Conservation (phyloP, 2,888 invertebrate genomes). For the Andrena trimmerana region DNA sequence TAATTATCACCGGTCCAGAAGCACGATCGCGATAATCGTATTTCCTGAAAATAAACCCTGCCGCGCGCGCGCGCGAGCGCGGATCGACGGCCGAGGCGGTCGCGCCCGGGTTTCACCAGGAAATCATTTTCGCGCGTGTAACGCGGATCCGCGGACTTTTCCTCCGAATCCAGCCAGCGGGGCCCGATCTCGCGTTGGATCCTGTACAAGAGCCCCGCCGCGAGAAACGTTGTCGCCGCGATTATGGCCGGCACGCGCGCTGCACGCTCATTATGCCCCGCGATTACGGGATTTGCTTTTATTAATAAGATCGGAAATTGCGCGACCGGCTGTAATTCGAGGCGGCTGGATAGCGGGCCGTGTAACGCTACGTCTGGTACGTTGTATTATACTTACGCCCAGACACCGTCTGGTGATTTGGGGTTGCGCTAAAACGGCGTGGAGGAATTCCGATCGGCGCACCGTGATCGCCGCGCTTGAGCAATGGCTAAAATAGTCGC, state of each 20-base stretch:
- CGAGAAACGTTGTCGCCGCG: not conserved
- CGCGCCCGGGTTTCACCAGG: slow-evolving; percentile 61
- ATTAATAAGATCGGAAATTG: slow-evolving; percentile 1
- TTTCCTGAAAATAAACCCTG: slow-evolving; percentile 59
- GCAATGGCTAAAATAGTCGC: not conserved
- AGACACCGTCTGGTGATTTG: not conserved
- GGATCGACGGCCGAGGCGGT: slow-evolving; percentile 35
- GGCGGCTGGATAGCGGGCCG: not conserved
- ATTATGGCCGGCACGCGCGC: not conserved
- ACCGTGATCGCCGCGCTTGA: not conserved
- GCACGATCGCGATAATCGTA: slow-evolving; percentile 70
- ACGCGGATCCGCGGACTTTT: slow-evolving; percentile 29
- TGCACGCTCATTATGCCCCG: slow-evolving; percentile 6
- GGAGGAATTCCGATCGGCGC: slow-evolving; percentile 20
- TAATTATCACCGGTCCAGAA: slow-evolving; percentile 72
- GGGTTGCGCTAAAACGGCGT: slow-evolving; percentile 14
- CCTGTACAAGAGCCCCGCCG: not conserved
- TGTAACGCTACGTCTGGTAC: not conserved
- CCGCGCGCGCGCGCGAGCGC: no score
- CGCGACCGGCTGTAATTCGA: not conserved
- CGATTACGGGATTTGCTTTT: slow-evolving; percentile 7
- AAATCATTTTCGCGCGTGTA: slow-evolving; percentile 33
- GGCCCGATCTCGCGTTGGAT: not conserved
- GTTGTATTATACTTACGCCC: not conserved
- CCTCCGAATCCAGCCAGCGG: slow-evolving; percentile 14